Evolutionary conservation across 92 coral and sea anemone genomes (phyloP), one percentile per base, ranked within the genome.

Genomic region (Parazoanthus darwini): DNA sequence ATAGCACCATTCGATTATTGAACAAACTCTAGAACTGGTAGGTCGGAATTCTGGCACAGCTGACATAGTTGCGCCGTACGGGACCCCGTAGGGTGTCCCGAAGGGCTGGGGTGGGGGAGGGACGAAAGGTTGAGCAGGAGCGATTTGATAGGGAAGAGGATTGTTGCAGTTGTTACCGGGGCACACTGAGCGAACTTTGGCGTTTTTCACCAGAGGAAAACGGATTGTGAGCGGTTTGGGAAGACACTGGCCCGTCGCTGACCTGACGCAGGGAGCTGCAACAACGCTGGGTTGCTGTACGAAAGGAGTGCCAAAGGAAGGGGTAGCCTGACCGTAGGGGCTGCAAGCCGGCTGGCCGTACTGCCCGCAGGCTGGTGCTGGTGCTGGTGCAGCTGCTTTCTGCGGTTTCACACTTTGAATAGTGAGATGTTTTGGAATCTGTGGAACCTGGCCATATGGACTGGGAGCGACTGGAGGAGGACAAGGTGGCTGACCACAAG

Each of bases 401-500:
- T 84, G 87, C 20, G 71, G 87, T 8, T 84, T 71, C 37, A 73
- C 87, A 72, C 10, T 83, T 51, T 14, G 87, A 26, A 84, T 25
- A 18, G 87, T 70, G 46, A 84, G 56, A 48, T 84, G 87, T 84
- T 70, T 71, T 56, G 87, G 87, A 29, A 86, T 82, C 71, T 81
- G 74, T 43, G 63, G 59, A 25, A 86, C 72, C 15, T 86, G 82
- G 77, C 85, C 86, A 75, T 89, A 91, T 72, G 85, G 89, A 20
- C 68, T 75, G 16, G 92, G 88, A 42, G 75, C 76, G 59, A 90
- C 91, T 38, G 88, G 74, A 29, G 92, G 90, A 65, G 94, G 85
- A 79, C 92, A 89, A 16, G 94, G 94, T 7, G 86, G 87, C 70
- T 89, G 90, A 35, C 37, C 48, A 48, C 91, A 77, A 54, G 90